Evolutionary conservation across 2,797 vertebrate species (phyloP), one percentile per base, ranked within the genome.

Genomic region (Alfaro cultratus): DNA sequence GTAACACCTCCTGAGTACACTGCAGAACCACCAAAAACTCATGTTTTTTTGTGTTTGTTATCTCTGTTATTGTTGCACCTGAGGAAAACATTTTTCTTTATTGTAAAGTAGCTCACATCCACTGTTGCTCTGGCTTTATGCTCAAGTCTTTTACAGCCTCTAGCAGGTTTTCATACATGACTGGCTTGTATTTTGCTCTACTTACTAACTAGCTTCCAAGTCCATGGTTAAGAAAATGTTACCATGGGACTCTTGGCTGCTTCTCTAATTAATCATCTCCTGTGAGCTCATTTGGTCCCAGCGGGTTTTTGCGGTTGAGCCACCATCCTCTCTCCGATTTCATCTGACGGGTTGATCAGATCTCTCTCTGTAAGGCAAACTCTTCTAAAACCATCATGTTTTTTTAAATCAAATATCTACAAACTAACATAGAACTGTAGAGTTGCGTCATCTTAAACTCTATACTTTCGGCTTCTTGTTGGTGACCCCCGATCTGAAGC

Each of bases 401-500:
- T 23, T 9, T 53, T 53, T 0, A 18, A 12, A 51, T 51, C 49
- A 57, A 31, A 15, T 21, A 2, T 18, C 31, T 31, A 9, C 8
- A 6, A 62, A 62, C 31, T 62, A 62, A 11, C 12, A 60, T 31
- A 11, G 23, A 55, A 15, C 4, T 62, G 29, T 62, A 11, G 16
- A 5, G 57, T 62, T 16, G 29, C 0, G 2, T 39, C 15, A 5
- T 5, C 72, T n/a, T 18, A 0, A 5, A 23, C 13, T 67, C 47
- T 45, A 10, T 13, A n/a, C 53, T 57, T n/a, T n/a, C 12, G 53
- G 67, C 47, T 62, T 46, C 77, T 46, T 46, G 78, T 29, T 62
- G 85, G 71, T 86, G 87, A 73, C 84, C 80, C 80, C 79, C 76
- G 10, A 68, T 29, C 74, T 74, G 31, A 74, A 62, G 78, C 82